A percentile compares a stretch with the other conserved stretches of the same genome.
Evolutionary conservation across 2,888 invertebrate genomes (phyloP).

Genomic region (Aspidapion aeneum): DNA sequence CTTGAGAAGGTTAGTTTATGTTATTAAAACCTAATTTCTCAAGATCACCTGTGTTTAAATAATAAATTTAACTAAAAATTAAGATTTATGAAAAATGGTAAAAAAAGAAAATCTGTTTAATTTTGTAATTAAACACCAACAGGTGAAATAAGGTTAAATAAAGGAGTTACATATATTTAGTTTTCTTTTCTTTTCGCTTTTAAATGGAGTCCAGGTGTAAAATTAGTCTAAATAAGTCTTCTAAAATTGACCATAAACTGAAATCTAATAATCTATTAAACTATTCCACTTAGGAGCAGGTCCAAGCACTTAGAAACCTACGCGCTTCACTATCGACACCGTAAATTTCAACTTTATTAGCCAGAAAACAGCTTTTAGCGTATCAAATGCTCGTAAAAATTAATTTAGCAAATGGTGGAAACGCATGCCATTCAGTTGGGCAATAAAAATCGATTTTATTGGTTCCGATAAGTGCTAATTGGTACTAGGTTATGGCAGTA

Average conservation of each 20-base stretch:
- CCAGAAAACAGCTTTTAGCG: background rate
- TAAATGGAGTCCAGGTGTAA: too few species aligned
- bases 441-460: background rate
- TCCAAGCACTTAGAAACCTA: background rate
- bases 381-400: background rate
- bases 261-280: background rate
- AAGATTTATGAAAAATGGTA: too few species aligned
- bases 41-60: too few species aligned
- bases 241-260: background rate
- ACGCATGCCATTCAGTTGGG: background rate
- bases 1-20: too few species aligned
- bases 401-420: background rate
- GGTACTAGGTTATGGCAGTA: background rate
- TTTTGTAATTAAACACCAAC: too few species aligned
- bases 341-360: conserved; percentile 1
- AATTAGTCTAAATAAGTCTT: background rate
- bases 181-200: too few species aligned
- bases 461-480: background rate
- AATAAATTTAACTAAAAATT: too few species aligned
- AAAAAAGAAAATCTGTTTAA: too few species aligned
- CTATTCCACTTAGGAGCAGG: background rate
- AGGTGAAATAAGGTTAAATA: too few species aligned
- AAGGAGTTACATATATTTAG: too few species aligned
- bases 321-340: background rate
- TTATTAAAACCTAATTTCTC: too few species aligned